Conservation (phyloP, 1,140 invertebrate genomes). For the Drosophila albomicans region DNA sequence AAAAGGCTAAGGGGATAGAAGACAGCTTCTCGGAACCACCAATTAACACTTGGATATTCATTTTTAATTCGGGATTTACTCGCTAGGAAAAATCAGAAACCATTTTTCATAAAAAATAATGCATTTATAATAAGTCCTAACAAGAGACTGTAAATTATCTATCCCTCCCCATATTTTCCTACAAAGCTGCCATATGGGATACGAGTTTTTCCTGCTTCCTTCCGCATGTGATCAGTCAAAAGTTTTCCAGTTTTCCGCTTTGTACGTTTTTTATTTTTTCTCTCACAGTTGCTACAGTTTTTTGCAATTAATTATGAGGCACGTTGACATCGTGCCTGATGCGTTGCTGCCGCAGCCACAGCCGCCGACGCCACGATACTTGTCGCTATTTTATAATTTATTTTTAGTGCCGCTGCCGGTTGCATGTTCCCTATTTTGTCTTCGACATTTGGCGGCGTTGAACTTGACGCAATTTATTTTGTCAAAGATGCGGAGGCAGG, state of each 20-base stretch:
- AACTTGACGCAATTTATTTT: constrained; percentile 83
- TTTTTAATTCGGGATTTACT: neutral
- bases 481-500: constrained; percentile 56
- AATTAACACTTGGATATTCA: constrained; percentile 13
- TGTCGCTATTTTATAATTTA: constrained; percentile 69
- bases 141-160: constrained; percentile 67
- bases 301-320: constrained; percentile 81
- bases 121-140: constrained; percentile 60
- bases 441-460: constrained; percentile 81
- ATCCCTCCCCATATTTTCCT: neutral
- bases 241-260: constrained; percentile 50
- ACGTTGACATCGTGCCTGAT: constrained; percentile 67
- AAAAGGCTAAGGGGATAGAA: neutral
- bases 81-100: neutral
- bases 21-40: neutral
- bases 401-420: constrained; percentile 66
- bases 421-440: constrained; percentile 66
- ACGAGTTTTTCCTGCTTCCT: constrained; percentile 52
- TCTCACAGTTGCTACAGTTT: constrained; percentile 36
- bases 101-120: constrained; percentile 26
- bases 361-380: constrained; percentile 19
- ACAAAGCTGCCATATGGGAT: constrained; percentile 7
- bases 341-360: neutral
- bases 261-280: constrained; percentile 23
- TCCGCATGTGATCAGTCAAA: constrained; percentile 78